phyloP scores from a whole-genome alignment of 2,797 vertebrate genomes.

The Odontamblyopus rebecca region DNA sequence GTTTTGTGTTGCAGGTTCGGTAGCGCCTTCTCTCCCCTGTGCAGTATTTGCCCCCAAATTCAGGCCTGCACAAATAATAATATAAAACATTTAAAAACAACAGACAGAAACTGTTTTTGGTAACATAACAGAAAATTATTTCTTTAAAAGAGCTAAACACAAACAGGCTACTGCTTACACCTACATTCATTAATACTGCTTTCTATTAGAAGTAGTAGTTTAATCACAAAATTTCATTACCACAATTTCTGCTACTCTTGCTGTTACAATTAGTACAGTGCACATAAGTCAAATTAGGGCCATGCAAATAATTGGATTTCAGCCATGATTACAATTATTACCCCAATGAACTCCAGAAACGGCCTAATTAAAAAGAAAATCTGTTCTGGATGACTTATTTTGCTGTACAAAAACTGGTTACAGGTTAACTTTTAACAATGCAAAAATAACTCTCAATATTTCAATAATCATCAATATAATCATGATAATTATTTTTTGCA shows the following conservation, averaged over 20 bases:
- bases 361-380: not conserved
- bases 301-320: not conserved
- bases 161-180: not conserved
- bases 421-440: not conserved
- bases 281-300: not conserved
- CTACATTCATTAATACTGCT: not conserved
- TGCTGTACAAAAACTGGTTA: too few relatives aligned
- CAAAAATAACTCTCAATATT: too few relatives aligned
- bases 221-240: not conserved
- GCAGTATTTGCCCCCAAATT: slow-evolving; percentile 94
- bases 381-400: too few relatives aligned
- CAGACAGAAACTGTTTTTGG: not conserved
- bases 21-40: slow-evolving; percentile 93
- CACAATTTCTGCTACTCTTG: not conserved
- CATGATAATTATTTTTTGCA: too few relatives aligned
- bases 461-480: too few relatives aligned
- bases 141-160: too few relatives aligned
- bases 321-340: not conserved
- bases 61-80: slow-evolving; percentile 77
- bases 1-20: slow-evolving; percentile 86
- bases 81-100: not conserved
- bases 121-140: not conserved
- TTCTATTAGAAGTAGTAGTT: not conserved
- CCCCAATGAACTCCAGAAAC: not conserved
- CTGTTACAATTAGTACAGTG: not conserved